Evolutionary conservation across 2,113 vertebrate species (phyloP), one percentile per base, ranked within the genome.

Genomic region (Sceloporus tristichus): DNA sequence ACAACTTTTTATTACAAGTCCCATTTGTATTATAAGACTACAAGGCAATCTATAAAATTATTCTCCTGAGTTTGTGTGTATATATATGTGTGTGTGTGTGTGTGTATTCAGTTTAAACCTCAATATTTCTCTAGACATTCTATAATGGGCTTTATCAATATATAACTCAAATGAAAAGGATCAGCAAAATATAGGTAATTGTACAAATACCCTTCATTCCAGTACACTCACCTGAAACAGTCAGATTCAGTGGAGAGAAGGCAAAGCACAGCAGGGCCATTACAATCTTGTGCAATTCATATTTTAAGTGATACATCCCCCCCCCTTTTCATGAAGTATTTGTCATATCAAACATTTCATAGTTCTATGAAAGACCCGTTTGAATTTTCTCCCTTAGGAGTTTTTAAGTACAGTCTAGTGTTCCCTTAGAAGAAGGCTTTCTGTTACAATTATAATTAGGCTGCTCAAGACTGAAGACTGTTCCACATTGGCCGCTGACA

Each of bases 291-390:
- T 54, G 91, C 18, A 82, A 93, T 95, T 94, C 70, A 87, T 94
- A 93, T 92, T 93, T 89, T 85, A 94, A 94, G 94, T 80, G 88
- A 94, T 89, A 91, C 89, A 92, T 90, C 81, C 38, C 74, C 91
- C 76, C 81, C 2, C 81, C 38, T 56, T 92, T 92, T 71, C 92
- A 86, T 91, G 87, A 95, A 91, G 81, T 93, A 91, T 93, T 94
- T 93, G 92, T 95, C 86, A 89, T 94, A 94, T 95, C 91, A 76
- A 87, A 85, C 91, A 62, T 86, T 95, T 95, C 91, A 85, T 89
- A 86, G 87, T 66, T 86, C 70, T 82, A 48, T 86, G 87, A 91
- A 75, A 89, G 27, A 89, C 94, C 34, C 89, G 85, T 91, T 90
- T 94, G 88, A 93, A 94, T 88, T 88, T 21, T 66, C 2, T 93